A percentile compares a stretch with the other conserved stretches of the same genome.
These are phyloP conservation scores for Leucophenga maculata DNA, from an alignment of 2,888 invertebrate genomes.

Conservation along the genomic window DNA sequence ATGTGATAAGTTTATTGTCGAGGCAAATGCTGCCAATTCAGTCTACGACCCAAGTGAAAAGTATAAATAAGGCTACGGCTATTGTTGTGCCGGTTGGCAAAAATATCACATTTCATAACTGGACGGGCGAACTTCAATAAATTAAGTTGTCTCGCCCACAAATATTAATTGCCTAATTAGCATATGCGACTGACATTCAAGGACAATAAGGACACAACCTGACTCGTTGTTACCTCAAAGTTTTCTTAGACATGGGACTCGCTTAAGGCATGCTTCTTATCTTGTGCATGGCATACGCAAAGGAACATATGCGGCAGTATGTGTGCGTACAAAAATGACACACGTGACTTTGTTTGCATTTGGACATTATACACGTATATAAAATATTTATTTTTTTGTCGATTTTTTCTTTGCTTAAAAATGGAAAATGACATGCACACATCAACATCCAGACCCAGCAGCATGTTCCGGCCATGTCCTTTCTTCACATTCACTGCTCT, in stretches of 20 bases:
- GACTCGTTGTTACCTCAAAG: not conserved
- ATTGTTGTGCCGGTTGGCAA: constrained; percentile 30
- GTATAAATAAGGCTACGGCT: constrained; percentile 49
- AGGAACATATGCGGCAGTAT: constrained; percentile 12
- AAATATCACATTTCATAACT: constrained; percentile 53
- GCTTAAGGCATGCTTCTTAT: constrained; percentile 47
- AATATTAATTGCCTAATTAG: constrained; percentile 73
- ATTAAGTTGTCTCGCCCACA: constrained; percentile 70
- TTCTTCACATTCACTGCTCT: constrained; percentile 34
- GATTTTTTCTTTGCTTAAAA: constrained; percentile 32
- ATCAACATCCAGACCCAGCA: constrained; percentile 36
- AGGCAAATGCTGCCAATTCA: constrained; percentile 51
- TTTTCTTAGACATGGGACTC: constrained; percentile 14
- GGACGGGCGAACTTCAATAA: constrained; percentile 49
- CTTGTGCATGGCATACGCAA: constrained; percentile 26
- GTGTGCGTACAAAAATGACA: constrained; percentile 21
- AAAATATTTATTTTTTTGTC: constrained; percentile 2
- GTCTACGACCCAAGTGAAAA: constrained; percentile 30
- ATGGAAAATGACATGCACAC: constrained; percentile 41
- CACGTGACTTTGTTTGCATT: constrained; percentile 53
- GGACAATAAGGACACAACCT: constrained; percentile 24
- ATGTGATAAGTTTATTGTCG: constrained; percentile 67
- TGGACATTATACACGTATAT: not conserved
- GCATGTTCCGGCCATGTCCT: constrained; percentile 9
- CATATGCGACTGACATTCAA: constrained; percentile 69